A percentile compares a stretch with the other conserved stretches of the same genome.
Conservation (phyloP, 53 echinoderm and acorn worm genomes). For the Echinarachnius parma region DNA sequence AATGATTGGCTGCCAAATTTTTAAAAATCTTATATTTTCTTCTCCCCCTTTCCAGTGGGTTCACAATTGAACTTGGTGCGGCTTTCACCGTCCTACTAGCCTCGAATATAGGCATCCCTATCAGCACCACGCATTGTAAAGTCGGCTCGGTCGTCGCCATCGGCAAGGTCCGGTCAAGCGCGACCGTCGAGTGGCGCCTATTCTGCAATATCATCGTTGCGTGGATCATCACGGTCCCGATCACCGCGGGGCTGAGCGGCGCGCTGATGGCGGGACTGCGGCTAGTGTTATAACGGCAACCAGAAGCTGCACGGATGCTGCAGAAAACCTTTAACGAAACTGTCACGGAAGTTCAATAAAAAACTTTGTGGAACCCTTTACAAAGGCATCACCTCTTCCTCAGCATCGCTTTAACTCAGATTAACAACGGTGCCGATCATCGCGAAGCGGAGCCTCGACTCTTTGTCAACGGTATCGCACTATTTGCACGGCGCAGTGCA, state of each 20-base stretch:
- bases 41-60: constrained; percentile 64
- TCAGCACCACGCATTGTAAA: constrained; percentile 98
- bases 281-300: constrained; percentile 33
- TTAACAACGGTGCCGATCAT: too few relatives aligned
- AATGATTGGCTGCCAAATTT: too few relatives aligned
- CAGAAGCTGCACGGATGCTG: too few relatives aligned
- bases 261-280: constrained; percentile 58
- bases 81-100: constrained; percentile 86
- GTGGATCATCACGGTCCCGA: constrained; percentile 83
- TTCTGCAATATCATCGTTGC: constrained; percentile 79
- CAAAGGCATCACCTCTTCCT: too few relatives aligned
- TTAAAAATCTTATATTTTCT: background rate
- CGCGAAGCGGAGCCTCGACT: too few relatives aligned
- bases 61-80: constrained; percentile 92
- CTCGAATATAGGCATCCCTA: constrained; percentile 89
- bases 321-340: too few relatives aligned
- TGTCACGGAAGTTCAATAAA: too few relatives aligned
- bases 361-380: too few relatives aligned
- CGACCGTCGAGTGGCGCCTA: constrained; percentile 76
- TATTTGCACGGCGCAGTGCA: too few relatives aligned
- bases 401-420: too few relatives aligned
- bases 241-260: constrained; percentile 71
- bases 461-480: too few relatives aligned
- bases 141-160: constrained; percentile 87
- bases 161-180: constrained; percentile 65